Percentiles rank a stretch among this genome's conserved stretches.
Evolutionary conservation across 2,888 invertebrate genomes (phyloP).

Genomic region (Pachliopta kotzebuea): DNA sequence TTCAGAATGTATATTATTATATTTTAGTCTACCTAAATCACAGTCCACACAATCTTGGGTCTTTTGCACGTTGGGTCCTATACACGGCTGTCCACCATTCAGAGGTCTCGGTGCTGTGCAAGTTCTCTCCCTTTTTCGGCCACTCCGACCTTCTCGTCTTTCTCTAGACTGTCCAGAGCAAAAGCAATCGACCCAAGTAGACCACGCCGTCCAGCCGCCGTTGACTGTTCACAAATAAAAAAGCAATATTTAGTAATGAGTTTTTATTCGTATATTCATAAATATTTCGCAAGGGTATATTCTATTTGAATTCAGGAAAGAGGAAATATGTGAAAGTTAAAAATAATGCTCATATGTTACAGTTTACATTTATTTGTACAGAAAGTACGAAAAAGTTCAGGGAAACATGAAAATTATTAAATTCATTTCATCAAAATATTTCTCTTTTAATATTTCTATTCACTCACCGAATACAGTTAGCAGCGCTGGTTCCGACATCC

Average conservation of each 20-base stretch:
- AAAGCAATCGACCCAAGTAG: conserved; percentile 92
- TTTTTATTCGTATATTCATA: too few relatives aligned
- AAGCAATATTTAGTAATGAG: background rate
- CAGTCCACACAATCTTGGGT: conserved; percentile 89
- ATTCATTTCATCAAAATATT: conserved; percentile 2
- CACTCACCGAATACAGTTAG: conserved; percentile 94
- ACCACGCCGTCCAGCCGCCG: conserved; percentile 97
- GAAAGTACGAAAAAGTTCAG: background rate
- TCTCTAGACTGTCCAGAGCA: conserved; percentile 84
- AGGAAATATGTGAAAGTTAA: too few relatives aligned
- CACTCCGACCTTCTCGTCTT: conserved; percentile 76
- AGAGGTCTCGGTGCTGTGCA: conserved; percentile 95
- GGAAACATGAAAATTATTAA: background rate
- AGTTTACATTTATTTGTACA: background rate
- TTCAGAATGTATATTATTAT: background rate
- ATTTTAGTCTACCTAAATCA: conserved; percentile 67
- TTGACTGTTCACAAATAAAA: conserved; percentile 83
- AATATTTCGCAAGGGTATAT: too few relatives aligned
- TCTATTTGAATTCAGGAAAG: too few relatives aligned
- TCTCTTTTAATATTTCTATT: conserved; percentile 7
- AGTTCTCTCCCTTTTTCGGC: conserved; percentile 89
- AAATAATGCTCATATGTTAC: too few relatives aligned
- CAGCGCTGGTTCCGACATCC: conserved; percentile 91
- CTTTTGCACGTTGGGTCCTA: conserved; percentile 90
- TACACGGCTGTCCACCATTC: conserved; percentile 93